Evolutionary conservation across 2,113 vertebrate genomes (phyloP).

Genomic region (Plecturocebus donacophilus): DNA sequence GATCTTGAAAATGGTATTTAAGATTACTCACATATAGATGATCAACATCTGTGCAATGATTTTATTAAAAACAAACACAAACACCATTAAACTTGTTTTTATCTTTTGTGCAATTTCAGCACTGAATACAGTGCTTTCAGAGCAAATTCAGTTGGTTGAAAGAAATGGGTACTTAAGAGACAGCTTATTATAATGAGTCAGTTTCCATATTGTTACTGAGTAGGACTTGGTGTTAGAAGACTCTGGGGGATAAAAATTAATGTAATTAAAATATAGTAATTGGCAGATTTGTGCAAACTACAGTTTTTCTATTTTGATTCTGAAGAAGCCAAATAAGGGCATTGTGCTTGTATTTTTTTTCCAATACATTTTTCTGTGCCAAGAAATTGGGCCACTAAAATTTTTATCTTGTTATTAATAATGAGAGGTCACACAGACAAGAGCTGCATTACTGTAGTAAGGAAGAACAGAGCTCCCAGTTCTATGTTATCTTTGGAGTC

Average conservation of each 20-base stretch:
- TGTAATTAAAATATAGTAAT: constrained; percentile 75
- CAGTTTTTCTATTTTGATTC: constrained; percentile 61
- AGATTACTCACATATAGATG: neutral
- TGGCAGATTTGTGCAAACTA: constrained; percentile 63
- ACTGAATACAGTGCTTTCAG: neutral
- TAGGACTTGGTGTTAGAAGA: constrained; percentile 34
- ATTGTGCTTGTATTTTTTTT: neutral
- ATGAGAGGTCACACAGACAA: neutral
- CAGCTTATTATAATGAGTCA: constrained; percentile 45
- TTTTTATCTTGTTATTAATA: neutral
- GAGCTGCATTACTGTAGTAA: neutral
- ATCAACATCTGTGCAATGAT: neutral
- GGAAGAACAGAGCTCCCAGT: neutral
- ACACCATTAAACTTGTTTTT: neutral
- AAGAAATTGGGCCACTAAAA: neutral
- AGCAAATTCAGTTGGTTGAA: neutral
- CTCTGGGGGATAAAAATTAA: constrained; percentile 32
- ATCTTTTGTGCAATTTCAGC: neutral
- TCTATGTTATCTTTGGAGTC: neutral
- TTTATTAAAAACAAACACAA: neutral
- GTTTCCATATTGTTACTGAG: constrained; percentile 37
- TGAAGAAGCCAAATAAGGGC: constrained; percentile 21
- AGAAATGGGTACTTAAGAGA: constrained; percentile 33
- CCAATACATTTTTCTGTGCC: neutral
- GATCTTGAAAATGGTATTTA: neutral